phyloP scores from a whole-genome alignment of 2,888 invertebrate species.

The Dynastes hyllus region DNA sequence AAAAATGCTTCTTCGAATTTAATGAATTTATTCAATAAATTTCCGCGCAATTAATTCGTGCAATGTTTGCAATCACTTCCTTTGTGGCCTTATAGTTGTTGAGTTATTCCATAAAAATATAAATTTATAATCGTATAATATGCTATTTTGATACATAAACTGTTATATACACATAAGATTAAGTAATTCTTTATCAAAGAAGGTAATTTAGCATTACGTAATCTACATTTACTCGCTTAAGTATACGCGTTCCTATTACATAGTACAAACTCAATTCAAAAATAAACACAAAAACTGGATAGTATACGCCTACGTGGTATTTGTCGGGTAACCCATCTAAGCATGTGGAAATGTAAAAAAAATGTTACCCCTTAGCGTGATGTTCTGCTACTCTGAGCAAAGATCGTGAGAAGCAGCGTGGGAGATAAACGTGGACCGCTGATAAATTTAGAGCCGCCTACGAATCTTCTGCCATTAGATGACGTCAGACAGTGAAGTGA shows the following conservation, averaged over 20 bases:
- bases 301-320: not conserved
- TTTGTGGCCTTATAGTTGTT: no score
- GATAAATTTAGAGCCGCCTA: constrained; percentile 25
- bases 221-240: not conserved
- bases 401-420: not conserved
- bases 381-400: constrained; percentile 2
- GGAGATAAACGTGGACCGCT: constrained; percentile 13
- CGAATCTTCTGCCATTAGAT: not conserved
- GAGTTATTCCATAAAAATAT: no score
- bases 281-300: not conserved
- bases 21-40: no score
- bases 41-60: no score
- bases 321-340: not conserved
- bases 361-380: constrained; percentile 7
- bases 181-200: no score
- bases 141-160: no score
- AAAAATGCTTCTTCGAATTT: no score
- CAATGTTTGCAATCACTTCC: no score
- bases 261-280: not conserved
- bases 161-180: no score
- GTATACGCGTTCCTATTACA: not conserved
- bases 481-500: not conserved
- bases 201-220: no score
- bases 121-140: no score
- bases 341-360: constrained; percentile 13